Evolutionary conservation across 2,113 vertebrate genomes (phyloP), one percentile per base, ranked within the genome.

Genomic region (Microtus oregoni): DNA sequence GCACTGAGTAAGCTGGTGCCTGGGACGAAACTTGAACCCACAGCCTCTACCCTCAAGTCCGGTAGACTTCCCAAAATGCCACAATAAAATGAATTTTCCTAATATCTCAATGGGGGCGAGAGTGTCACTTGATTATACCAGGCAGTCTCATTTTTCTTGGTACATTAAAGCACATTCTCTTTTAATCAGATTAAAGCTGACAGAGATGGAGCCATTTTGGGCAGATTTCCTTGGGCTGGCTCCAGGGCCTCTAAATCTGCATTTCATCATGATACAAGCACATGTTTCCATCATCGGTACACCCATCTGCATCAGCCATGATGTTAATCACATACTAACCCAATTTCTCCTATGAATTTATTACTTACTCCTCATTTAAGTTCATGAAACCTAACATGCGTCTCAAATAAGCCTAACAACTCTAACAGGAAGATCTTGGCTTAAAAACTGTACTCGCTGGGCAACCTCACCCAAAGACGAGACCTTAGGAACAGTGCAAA

Each of bases 241-340:
- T 99, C 98, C 98, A 98, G 98, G 98, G 98, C 96, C 97, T 97
- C 98, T 98, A 98, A 98, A 98, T 98, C 98, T 98, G 98, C 97
- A 98, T 98, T 98, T 98, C 98, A 98, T 98, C 98, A 28, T 90
- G 98, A 98, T 98, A 98, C 97, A 98, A 98, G 97, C 98, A 98
- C 98, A 98, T 98, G 98, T 98, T 98, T 96, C 97, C 97, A 98
- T 98, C 98, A 97, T 96, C 87, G 98, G 97, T 98, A 98, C 98
- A 98, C 98, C 97, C 97, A 94, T 98, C 98, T 98, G 97, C 98
- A 98, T 98, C 98, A 98, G 97, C 96, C 96, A 65, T 97, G 97
- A 99, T 98, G 98, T 98, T 99, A 99, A 99, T 99, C 98, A 98
- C 98, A 96, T 91, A 97, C 98, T 99, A 98, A 98, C 98, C 97